A percentile compares a stretch with the other conserved stretches of the same genome.
These are phyloP conservation scores for Hypena proboscidalis DNA, from an alignment of 2,888 invertebrate genomes.

Conservation along the genomic window DNA sequence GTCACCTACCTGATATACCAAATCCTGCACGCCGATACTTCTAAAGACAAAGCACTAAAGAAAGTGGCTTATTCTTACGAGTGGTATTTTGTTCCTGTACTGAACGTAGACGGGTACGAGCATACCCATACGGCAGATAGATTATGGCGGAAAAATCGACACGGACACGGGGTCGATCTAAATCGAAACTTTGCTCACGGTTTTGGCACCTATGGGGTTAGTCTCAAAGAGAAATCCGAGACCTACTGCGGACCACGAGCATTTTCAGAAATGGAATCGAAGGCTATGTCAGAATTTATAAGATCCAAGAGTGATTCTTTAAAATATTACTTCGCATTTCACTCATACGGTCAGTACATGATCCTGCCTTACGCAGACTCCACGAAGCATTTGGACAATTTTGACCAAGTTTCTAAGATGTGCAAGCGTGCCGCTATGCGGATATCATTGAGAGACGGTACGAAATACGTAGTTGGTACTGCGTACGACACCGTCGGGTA, in stretches of 20 bases:
- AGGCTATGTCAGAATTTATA: constrained; percentile 67
- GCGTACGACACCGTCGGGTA: constrained; percentile 73
- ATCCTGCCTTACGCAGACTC: constrained; percentile 84
- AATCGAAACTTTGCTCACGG: constrained; percentile 86
- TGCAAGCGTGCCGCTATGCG: constrained; percentile 33
- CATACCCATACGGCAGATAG: constrained; percentile 28
- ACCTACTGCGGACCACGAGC: constrained; percentile 72
- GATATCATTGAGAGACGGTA: constrained; percentile 46
- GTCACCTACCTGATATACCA: constrained; percentile 85
- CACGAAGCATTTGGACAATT: constrained; percentile 65
- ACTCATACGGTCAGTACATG: constrained; percentile 87
- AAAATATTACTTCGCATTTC: constrained; percentile 85
- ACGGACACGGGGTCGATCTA: constrained; percentile 81
- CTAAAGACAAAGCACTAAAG: constrained; percentile 4
- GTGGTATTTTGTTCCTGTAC: constrained; percentile 41
- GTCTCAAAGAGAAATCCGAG: constrained; percentile 21
- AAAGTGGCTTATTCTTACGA: constrained; percentile 26
- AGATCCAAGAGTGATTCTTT: constrained; percentile 55
- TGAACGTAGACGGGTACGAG: constrained; percentile 51
- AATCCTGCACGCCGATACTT: constrained; percentile 58
- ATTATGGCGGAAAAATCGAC: constrained; percentile 37
- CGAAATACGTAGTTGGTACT: constrained; percentile 58
- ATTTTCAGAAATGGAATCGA: constrained; percentile 82
- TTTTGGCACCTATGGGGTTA: constrained; percentile 72
- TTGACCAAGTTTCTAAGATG: constrained; percentile 60